Conservation (phyloP, 2,888 invertebrate genomes). For the Lasioglossum pauxillum region DNA sequence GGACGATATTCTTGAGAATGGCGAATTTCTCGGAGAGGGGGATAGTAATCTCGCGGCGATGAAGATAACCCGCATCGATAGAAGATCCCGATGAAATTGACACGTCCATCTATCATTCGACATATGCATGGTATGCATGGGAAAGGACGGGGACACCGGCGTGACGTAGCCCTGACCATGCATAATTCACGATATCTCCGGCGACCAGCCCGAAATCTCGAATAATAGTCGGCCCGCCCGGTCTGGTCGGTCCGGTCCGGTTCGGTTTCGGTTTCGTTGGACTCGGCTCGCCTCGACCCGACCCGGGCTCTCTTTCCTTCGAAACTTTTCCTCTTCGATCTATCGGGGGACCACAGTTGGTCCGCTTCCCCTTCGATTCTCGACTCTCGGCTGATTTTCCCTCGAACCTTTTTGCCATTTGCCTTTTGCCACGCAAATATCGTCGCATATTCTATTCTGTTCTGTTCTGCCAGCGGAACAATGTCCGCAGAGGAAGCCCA, state of each 20-base stretch:
- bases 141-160: conserved; percentile 66
- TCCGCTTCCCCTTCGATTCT: not conserved
- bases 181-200: conserved; percentile 81
- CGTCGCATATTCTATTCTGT: not conserved
- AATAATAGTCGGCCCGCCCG: conserved; percentile 71
- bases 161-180: conserved; percentile 75
- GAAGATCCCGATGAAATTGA: conserved; percentile 77
- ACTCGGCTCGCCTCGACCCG: not conserved
- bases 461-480: not conserved
- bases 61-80: conserved; percentile 77
- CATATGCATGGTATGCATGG: conserved; percentile 74
- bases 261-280: not conserved
- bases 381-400: not conserved
- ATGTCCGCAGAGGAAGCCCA: not conserved
- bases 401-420: not conserved
- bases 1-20: not conserved
- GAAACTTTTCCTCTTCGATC: conserved; percentile 48
- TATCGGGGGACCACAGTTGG: conserved; percentile 5
- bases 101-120: conserved; percentile 79
- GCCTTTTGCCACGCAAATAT: not conserved
- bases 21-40: not conserved
- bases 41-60: conserved; percentile 67
- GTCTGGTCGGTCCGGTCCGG: not conserved
- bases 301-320: conserved; percentile 35
- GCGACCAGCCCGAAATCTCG: conserved; percentile 79